phyloP scores from a whole-genome alignment of 2,113 vertebrate genomes.

The Rhea americana region DNA sequence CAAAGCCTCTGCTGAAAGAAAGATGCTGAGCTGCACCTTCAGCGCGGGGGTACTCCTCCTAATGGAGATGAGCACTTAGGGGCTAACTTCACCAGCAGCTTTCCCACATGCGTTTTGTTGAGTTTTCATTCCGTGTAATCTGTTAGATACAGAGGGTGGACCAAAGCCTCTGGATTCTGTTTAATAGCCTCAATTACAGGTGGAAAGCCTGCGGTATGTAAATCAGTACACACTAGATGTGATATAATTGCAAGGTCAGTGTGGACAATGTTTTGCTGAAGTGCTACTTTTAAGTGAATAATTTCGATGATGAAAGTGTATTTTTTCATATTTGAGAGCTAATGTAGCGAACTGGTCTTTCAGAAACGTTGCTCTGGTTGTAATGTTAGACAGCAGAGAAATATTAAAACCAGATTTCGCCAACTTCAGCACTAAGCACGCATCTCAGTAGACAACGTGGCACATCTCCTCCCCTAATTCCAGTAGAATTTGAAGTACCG shows the following conservation, averaged over 20 bases:
- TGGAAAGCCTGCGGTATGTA: constrained; percentile 60
- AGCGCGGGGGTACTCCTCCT: neutral
- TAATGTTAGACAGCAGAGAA: constrained; percentile 61
- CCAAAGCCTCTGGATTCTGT: constrained; percentile 38
- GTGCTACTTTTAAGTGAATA: constrained; percentile 69
- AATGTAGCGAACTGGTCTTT: constrained; percentile 71
- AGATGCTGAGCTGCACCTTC: neutral
- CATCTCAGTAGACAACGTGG: neutral
- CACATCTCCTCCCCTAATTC: neutral
- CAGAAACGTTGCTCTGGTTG: constrained; percentile 65
- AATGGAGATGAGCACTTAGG: neutral
- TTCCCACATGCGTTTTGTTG: neutral
- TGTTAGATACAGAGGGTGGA: constrained; percentile 34
- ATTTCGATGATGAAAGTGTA: constrained; percentile 68
- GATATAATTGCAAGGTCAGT: constrained; percentile 71
- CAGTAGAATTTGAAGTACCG: neutral
- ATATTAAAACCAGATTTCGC: constrained; percentile 11
- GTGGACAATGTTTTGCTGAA: constrained; percentile 69
- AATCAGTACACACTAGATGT: constrained; percentile 64
- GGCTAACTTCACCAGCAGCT: constrained; percentile 10
- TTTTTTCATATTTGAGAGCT: constrained; percentile 69
- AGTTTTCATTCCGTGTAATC: constrained; percentile 29
- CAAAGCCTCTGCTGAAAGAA: neutral
- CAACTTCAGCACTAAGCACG: neutral
- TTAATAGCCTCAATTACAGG: constrained; percentile 71